These are phyloP conservation scores for Zapornia atra DNA, from an alignment of 2,113 vertebrate species.

Conservation along the genomic window DNA sequence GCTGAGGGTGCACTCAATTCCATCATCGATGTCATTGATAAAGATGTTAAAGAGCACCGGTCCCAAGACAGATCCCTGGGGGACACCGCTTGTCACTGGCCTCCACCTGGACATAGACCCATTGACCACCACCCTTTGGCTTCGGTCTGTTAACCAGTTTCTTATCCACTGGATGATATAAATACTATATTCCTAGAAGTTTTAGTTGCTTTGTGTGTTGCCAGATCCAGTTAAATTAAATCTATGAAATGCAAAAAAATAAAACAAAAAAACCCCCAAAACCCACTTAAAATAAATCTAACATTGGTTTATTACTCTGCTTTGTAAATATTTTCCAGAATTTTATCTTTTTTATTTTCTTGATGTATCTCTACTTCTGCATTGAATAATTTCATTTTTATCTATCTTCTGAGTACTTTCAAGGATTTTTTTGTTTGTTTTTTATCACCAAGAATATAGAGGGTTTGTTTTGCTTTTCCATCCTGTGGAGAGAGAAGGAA, in stretches of 20 bases:
- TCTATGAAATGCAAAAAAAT: not conserved
- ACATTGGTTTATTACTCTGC: not conserved
- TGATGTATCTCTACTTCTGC: not conserved
- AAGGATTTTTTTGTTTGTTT: not conserved
- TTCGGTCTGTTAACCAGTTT: too few relatives aligned
- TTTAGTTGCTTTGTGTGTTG: not conserved
- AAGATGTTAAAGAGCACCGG: too few relatives aligned
- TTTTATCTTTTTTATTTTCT: not conserved
- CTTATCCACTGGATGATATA: too few relatives aligned
- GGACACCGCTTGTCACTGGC: too few relatives aligned
- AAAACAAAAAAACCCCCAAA: not conserved
- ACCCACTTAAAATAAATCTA: not conserved
- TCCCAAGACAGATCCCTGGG: too few relatives aligned
- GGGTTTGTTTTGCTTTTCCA: not conserved
- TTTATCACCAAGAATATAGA: not conserved
- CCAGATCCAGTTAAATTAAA: not conserved
- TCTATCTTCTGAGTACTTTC: not conserved
- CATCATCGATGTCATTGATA: too few relatives aligned
- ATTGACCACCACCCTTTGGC: too few relatives aligned
- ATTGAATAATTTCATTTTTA: not conserved
- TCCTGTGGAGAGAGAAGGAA: not conserved
- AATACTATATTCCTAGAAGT: not conserved
- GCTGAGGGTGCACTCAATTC: too few relatives aligned
- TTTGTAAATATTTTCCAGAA: not conserved
- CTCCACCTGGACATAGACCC: too few relatives aligned